These are phyloP conservation scores for Taenaris catops DNA, from an alignment of 2,888 invertebrate genomes.

Conservation along the genomic window DNA sequence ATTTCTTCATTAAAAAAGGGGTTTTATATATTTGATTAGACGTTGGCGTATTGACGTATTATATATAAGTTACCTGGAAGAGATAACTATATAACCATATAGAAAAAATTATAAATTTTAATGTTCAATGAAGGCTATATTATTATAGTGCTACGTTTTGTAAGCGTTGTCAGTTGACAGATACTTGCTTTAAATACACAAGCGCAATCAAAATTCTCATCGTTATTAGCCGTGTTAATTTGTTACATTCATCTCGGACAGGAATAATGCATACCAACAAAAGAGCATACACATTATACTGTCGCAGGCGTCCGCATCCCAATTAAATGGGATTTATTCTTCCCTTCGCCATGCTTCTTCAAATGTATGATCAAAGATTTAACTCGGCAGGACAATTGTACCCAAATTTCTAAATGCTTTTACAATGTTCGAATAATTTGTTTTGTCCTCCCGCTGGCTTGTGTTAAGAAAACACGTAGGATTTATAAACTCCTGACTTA, in stretches of 20 bases:
- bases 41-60: too few species aligned
- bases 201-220: conserved; percentile 12
- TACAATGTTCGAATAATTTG: conserved; percentile 68
- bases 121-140: too few species aligned
- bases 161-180: conserved; percentile 1
- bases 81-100: too few species aligned
- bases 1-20: too few species aligned
- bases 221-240: conserved; percentile 52
- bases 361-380: conserved; percentile 70
- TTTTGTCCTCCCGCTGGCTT: conserved; percentile 62
- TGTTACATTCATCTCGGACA: conserved; percentile 46
- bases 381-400: conserved; percentile 68
- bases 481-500: too few species aligned
- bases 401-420: conserved; percentile 73
- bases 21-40: too few species aligned
- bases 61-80: too few species aligned
- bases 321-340: conserved; percentile 75
- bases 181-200: conserved; percentile 1
- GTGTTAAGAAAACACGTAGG: too few species aligned
- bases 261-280: conserved; percentile 57
- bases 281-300: conserved; percentile 67
- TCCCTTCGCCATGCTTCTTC: conserved; percentile 53
- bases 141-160: conserved; percentile 1
- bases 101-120: too few species aligned
- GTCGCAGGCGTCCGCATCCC: conserved; percentile 63